Evolutionary conservation across 2,797 vertebrate species (phyloP).

Genomic region (Coregonus suidteri): DNA sequence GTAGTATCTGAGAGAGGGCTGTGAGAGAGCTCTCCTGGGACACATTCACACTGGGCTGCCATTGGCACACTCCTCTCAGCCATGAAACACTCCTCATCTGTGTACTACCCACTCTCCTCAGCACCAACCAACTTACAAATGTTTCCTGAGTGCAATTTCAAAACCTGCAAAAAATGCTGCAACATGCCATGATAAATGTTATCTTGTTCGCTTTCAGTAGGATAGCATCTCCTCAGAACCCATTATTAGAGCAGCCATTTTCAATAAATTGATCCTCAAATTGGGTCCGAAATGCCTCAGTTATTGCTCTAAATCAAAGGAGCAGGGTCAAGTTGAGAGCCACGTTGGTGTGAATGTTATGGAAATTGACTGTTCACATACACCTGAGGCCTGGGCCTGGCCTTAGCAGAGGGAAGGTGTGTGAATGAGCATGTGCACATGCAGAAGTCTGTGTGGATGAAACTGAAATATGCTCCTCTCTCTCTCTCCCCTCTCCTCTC

Average conservation of each 20-base stretch:
- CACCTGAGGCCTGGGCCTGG: background rate
- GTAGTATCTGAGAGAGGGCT: slow-evolving; percentile 19
- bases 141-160: no score
- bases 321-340: no score
- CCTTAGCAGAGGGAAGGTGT: background rate
- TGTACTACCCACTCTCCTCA: slow-evolving; percentile 19
- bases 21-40: slow-evolving; percentile 59
- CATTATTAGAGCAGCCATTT: slow-evolving; percentile 14
- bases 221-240: no score
- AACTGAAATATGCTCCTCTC: background rate
- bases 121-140: slow-evolving; percentile 27
- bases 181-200: background rate
- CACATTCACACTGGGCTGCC: slow-evolving; percentile 4
- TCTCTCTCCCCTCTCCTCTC: background rate
- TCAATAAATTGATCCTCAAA: background rate
- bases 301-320: no score
- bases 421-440: background rate
- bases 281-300: no score
- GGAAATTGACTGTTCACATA: background rate
- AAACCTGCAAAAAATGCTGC: background rate
- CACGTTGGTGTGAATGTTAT: background rate
- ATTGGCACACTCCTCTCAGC: background rate
- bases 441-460: slow-evolving; percentile 14
- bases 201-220: no score
- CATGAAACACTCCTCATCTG: slow-evolving; percentile 19